Base-by-base conservation (phyloP, 2,797 vertebrate species). In the Notolabrus celidotus region DNA sequence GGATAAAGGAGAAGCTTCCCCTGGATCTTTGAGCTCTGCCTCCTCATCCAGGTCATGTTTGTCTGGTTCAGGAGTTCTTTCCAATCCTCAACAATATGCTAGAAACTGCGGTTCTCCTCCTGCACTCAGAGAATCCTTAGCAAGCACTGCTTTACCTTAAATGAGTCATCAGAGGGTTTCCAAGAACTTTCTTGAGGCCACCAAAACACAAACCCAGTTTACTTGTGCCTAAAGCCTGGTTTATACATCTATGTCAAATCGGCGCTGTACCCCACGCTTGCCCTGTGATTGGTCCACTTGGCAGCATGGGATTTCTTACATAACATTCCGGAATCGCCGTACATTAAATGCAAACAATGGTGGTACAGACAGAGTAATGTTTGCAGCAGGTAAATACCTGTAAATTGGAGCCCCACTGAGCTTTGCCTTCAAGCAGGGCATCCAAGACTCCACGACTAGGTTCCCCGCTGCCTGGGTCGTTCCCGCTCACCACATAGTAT, bases 401-500 rank as follows among this genome's bases (percentile, higher is more conserved):
- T 74, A 97, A 88, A 84, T 99, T 99, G 83, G 97, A 96, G 72
- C 96, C 98, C 98, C 98, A 99, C 71, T 99, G 96, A 75, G 98
- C 90, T 87, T 99, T 99, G 69, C 96, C 98, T 69, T 99, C 97
- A 88, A 99, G 92, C 57, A 99, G 93, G 0, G 97, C 96, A 23
- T 99, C 97, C 83, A 99, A 83, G 79, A 99, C 97, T 0, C 95
- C 92, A 6, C 97, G 96, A 81, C 97, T 97, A 0, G 98, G 98
- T 77, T 99, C 98, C 6, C 97, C 97, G 0, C 97, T 97, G 74
- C 94, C 89, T 0, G 96, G 93, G 54, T 99, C 98, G 3, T 99
- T 99, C 54, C 98, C 98, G 71, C 97, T 99, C 84, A 98, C 95
- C 20, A 99, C 98, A 0, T 99, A 99, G 46, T 99, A 99, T 0